Conservation (phyloP, 1,140 invertebrate genomes). For the Lasioglossum albipes region DNA sequence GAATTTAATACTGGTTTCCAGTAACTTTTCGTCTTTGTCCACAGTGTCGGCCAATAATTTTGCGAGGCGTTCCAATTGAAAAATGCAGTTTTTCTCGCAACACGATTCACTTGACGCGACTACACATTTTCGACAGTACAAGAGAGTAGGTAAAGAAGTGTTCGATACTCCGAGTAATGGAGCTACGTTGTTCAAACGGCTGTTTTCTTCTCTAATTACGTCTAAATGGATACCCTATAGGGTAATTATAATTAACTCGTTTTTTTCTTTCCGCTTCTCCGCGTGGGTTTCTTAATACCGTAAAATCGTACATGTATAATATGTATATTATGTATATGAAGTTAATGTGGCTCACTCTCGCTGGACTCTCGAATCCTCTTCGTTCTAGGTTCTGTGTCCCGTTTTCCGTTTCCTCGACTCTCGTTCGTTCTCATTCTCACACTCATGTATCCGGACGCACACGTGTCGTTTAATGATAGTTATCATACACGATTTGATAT, state of each 20-base stretch:
- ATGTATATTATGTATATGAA: conserved; percentile 56
- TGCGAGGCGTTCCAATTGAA: not conserved
- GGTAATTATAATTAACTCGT: conserved; percentile 55
- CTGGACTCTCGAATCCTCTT: conserved; percentile 10
- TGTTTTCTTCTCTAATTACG: conserved; percentile 38
- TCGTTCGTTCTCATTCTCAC: conserved; percentile 6
- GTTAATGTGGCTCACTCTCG: conserved; percentile 30
- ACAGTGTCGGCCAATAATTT: too few relatives aligned
- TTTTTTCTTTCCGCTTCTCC: conserved; percentile 34
- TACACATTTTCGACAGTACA: conserved; percentile 23
- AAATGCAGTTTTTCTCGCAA: not conserved
- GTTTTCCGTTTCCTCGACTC: not conserved
- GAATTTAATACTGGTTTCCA: too few relatives aligned
- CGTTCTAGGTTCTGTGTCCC: not conserved
- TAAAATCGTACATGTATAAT: conserved; percentile 53
- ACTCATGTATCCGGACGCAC: conserved; percentile 41
- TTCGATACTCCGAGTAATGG: conserved; percentile 13
- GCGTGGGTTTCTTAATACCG: conserved; percentile 39
- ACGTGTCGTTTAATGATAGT: conserved; percentile 40
- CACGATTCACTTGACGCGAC: conserved; percentile 7
- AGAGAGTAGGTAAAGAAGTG: not conserved
- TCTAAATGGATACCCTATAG: conserved; percentile 47
- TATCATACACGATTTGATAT: conserved; percentile 63
- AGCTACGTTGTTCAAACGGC: conserved; percentile 36
- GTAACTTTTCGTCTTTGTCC: not conserved